A percentile compares a stretch with the other conserved stretches of the same genome.
Conservation (phyloP, 2,113 vertebrate species). For the Holacanthus passer region DNA sequence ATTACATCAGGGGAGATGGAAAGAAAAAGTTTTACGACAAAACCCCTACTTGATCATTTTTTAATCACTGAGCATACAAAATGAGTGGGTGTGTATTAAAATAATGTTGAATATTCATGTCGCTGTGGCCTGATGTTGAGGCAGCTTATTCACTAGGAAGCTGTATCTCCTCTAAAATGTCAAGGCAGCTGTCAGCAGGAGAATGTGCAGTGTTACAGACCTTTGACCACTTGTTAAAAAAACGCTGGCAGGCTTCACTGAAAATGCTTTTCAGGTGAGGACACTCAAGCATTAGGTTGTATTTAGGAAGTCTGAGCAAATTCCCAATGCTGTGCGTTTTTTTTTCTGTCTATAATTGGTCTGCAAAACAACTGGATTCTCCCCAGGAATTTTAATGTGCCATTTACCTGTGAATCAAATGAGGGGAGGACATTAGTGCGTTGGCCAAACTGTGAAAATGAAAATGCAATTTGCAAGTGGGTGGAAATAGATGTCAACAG, state of each 20-base stretch:
- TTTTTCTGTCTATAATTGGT: constrained; percentile 36
- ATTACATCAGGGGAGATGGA: neutral
- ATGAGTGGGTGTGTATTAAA: neutral
- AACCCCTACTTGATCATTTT: neutral
- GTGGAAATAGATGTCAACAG: constrained; percentile 38
- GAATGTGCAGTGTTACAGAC: neutral
- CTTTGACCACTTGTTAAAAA: constrained; percentile 48
- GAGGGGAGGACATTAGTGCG: constrained; percentile 11
- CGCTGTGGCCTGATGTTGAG: neutral
- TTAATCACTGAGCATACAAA: constrained; percentile 4
- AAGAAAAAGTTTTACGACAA: neutral
- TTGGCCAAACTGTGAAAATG: constrained; percentile 11
- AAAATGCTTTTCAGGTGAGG: constrained; percentile 8
- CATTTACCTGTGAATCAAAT: constrained; percentile 36
- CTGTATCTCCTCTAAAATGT: neutral
- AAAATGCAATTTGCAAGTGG: constrained; percentile 45
- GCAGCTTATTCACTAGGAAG: neutral
- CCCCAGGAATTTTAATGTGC: constrained; percentile 47
- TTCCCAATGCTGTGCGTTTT: constrained; percentile 17
- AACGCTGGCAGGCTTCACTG: constrained; percentile 25
- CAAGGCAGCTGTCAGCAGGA: constrained; percentile 5
- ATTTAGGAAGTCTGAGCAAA: constrained; percentile 38
- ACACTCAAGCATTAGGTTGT: neutral
- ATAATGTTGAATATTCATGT: constrained; percentile 27
- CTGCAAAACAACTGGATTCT: constrained; percentile 41